Evolutionary conservation across 1,140 invertebrate species (phyloP).

Genomic region (Anastrepha ludens): DNA sequence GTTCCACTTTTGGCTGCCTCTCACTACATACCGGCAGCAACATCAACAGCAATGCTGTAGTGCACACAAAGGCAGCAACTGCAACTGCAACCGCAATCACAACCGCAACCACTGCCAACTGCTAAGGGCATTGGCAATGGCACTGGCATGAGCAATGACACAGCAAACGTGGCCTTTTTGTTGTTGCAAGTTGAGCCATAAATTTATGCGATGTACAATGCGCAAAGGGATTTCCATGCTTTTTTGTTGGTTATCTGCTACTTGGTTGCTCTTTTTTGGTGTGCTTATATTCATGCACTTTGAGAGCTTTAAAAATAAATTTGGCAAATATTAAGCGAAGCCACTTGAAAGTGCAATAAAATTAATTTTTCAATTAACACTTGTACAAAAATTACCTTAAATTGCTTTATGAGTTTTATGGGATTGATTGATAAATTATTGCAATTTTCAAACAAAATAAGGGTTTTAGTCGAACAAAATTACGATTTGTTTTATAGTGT

Average conservation of each 20-base stretch:
- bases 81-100: slow-evolving; percentile 13
- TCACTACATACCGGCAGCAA: not conserved
- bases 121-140: slow-evolving; percentile 51
- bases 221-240: slow-evolving; percentile 3
- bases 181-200: not conserved
- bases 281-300: not conserved
- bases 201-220: slow-evolving; percentile 42
- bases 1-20: slow-evolving; percentile 13
- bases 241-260: not conserved
- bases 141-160: slow-evolving; percentile 6
- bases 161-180: not conserved
- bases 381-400: not conserved
- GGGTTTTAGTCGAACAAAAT: no score
- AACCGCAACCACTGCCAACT: slow-evolving; percentile 32
- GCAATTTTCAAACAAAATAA: no score
- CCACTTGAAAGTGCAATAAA: not conserved
- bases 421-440: no score
- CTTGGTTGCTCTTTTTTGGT: not conserved
- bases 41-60: not conserved
- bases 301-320: slow-evolving; percentile 17
- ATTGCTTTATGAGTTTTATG: no score
- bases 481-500: no score
- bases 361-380: slow-evolving; percentile 10
- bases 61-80: not conserved
- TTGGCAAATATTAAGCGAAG: not conserved